Evolutionary conservation across 2,113 vertebrate genomes (phyloP).

Genomic region (Himantopus leucocephalus): DNA sequence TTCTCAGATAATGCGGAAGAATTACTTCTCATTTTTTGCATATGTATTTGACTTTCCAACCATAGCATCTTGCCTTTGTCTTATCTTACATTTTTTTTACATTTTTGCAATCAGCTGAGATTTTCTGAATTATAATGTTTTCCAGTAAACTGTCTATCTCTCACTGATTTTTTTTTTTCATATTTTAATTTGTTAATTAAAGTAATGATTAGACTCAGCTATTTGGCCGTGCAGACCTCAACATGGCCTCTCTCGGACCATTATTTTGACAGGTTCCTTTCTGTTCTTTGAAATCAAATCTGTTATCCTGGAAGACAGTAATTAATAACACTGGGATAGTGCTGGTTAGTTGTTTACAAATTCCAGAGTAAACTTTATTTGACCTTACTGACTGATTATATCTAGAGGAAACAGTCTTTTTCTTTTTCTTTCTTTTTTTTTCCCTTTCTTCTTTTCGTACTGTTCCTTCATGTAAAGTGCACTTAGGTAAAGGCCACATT

Average conservation of each 20-base stretch:
- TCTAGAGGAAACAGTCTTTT: not conserved
- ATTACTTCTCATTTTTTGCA: not conserved
- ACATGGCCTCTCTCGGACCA: not conserved
- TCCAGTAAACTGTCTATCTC: not conserved
- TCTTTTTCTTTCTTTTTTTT: too few species aligned
- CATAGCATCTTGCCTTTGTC: not conserved
- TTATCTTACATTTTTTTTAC: not conserved
- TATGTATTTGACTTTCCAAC: not conserved
- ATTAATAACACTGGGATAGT: not conserved
- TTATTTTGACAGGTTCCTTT: slow-evolving; percentile 18
- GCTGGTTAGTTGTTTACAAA: slow-evolving; percentile 26
- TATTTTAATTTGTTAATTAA: not conserved
- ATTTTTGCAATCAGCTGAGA: not conserved
- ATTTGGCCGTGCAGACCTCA: not conserved
- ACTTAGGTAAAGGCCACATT: not conserved
- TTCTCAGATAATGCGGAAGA: not conserved
- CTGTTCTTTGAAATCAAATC: slow-evolving; percentile 35
- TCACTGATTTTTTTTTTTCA: not conserved
- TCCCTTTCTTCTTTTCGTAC: not conserved
- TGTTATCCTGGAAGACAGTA: not conserved
- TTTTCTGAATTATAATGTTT: not conserved
- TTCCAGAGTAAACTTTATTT: slow-evolving; percentile 22
- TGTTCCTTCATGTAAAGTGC: not conserved
- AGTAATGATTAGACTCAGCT: not conserved
- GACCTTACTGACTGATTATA: not conserved